phyloP scores from a whole-genome alignment of 2,113 vertebrate species.

The Malurus cyaneus region DNA sequence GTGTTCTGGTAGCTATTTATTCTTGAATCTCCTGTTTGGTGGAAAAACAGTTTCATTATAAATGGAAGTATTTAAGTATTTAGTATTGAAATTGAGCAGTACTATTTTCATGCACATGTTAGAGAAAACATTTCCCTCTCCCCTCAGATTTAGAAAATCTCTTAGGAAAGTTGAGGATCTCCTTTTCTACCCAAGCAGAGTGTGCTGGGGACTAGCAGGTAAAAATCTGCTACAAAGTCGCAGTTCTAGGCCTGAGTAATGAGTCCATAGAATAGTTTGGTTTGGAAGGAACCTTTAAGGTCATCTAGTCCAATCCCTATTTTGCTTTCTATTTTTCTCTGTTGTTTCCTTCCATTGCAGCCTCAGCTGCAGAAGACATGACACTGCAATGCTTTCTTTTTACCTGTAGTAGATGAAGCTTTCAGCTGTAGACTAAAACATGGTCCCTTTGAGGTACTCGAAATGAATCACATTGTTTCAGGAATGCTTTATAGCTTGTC shows the following conservation, averaged over 20 bases:
- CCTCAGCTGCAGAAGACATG: neutral
- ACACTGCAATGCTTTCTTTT: neutral
- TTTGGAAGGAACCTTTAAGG: neutral
- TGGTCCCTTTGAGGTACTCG: neutral
- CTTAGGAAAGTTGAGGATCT: neutral
- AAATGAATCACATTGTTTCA: neutral
- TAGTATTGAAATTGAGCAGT: constrained; percentile 25
- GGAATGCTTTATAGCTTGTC: neutral
- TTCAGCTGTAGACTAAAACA: neutral
- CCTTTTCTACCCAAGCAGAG: neutral
- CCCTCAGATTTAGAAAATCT: neutral
- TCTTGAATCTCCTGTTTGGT: constrained; percentile 36
- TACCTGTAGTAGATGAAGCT: neutral
- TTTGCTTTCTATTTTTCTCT: neutral
- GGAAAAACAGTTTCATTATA: constrained; percentile 31
- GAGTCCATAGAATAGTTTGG: neutral
- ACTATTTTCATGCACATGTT: neutral
- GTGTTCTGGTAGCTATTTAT: constrained; percentile 45
- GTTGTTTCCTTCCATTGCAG: neutral
- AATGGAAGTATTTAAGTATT: constrained; percentile 51
- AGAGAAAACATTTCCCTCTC: neutral
- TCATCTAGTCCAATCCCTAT: neutral
- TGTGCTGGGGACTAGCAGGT: neutral
- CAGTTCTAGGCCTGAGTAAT: neutral
- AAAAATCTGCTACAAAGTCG: neutral